Evolutionary conservation across 2,888 invertebrate species (phyloP).

Genomic region (Drosophila siamana): DNA sequence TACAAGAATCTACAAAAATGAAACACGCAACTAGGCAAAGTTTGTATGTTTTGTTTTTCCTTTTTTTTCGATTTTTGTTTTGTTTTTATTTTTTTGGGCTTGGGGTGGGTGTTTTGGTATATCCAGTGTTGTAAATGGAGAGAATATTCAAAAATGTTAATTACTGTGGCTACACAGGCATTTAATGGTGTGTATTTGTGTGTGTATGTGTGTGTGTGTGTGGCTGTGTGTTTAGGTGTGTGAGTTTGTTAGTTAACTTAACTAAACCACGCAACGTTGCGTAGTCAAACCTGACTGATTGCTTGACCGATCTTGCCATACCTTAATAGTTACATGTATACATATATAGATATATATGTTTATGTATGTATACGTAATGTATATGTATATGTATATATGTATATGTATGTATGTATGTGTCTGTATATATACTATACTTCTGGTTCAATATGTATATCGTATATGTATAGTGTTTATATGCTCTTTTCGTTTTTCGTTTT

Average conservation of each 20-base stretch:
- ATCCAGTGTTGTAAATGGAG: conserved; percentile 55
- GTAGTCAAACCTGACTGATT: conserved; percentile 51
- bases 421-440: conserved; percentile 32
- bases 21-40: conserved; percentile 54
- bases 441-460: conserved; percentile 71
- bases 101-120: conserved; percentile 44
- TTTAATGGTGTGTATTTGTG: conserved; percentile 43
- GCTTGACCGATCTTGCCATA: conserved; percentile 33
- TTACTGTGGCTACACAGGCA: conserved; percentile 48
- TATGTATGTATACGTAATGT: conserved; percentile 33
- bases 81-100: conserved; percentile 1
- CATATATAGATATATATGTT: conserved; percentile 32
- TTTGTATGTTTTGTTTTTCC: conserved; percentile 1
- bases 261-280: conserved; percentile 41
- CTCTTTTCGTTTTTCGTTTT: conserved; percentile 12
- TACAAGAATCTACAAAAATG: conserved; percentile 55
- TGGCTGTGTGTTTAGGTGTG: conserved; percentile 8
- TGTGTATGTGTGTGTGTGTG: conserved; percentile 21
- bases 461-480: conserved; percentile 69
- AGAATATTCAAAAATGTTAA: conserved; percentile 49
- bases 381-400: conserved; percentile 33
- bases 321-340: conserved; percentile 38
- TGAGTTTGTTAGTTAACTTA: conserved; percentile 42
- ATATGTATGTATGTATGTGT: conserved; percentile 22
- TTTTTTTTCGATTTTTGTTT: neutral